Percentiles rank a stretch among this genome's conserved stretches.
phyloP scores from a whole-genome alignment of 2,797 vertebrate genomes.

The Erethizon dorsatum region DNA sequence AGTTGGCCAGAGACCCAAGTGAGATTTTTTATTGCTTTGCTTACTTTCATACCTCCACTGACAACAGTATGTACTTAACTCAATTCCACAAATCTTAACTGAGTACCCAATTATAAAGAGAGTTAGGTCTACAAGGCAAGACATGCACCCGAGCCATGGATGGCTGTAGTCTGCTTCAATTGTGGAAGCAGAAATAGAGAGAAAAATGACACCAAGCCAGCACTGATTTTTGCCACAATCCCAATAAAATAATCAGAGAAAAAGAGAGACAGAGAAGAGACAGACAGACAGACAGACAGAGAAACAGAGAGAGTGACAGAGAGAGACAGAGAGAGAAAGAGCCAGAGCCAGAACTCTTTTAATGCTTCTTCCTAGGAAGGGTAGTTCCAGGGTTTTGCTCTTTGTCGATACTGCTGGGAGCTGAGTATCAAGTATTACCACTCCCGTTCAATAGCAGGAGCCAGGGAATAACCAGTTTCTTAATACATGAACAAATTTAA shows the following conservation, averaged over 20 bases:
- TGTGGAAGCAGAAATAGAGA: not conserved
- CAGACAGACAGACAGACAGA: not conserved
- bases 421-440: not conserved
- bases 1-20: not conserved
- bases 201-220: not conserved
- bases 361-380: not conserved
- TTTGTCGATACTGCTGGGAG: not conserved
- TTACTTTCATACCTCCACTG: not conserved
- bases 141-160: fast-evolving
- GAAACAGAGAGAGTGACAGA: not conserved
- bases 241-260: not conserved
- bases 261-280: not conserved
- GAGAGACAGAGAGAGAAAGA: not conserved
- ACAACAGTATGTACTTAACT: not conserved
- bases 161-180: not conserved
- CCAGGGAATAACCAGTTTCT: not conserved
- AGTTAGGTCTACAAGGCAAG: not conserved
- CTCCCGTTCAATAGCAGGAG: not conserved
- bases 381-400: not conserved
- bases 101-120: not conserved
- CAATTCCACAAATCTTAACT: not conserved
- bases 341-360: not conserved
- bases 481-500: not conserved
- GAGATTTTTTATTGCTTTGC: not conserved
- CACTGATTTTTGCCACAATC: not conserved